Evolutionary conservation across 2,888 invertebrate species (phyloP), one percentile per base, ranked within the genome.

Genomic region (Aphrophora alni): DNA sequence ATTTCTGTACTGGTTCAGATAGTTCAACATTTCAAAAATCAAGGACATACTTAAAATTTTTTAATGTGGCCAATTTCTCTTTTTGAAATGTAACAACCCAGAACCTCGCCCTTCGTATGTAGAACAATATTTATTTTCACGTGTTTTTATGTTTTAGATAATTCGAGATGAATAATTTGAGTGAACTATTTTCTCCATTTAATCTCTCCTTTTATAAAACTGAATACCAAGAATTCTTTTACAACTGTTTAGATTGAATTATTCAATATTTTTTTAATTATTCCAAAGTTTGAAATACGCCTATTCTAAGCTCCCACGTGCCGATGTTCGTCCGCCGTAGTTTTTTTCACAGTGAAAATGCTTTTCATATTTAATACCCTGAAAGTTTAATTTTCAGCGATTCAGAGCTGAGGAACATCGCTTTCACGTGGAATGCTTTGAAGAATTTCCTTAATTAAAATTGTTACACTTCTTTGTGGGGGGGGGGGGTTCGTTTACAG

Each of bases 401-500:
- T n/a, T n/a, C n/a, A n/a, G n/a, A n/a, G n/a, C n/a, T n/a, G n/a
- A n/a, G n/a, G n/a, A n/a, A 14, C 59, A 21, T 59, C n/a, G 14
- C 21, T 59, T 44, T 21, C 59, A 14, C 59, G 59, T 2, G 59
- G 59, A 59, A 59, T 59, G 59, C 59, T 59, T 59, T 59, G 21
- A 59, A 59, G 59, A 59, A 59, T 59, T 44, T 59, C 59, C 59
- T 59, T 59, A 59, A 59, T 59, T 59, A 59, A 59, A 59, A 59
- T 59, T 59, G 59, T 59, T 59, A 59, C 59, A 59, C 59, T 59
- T 59, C 59, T 59, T n/a, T 59, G 59, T 59, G 59, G 4, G 59
- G 59, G 59, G 21, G 59, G n/a, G 21, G 4, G 59, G 59, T 21
- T 12, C 59, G 59, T 59, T 59, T 59, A 59, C 59, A 17, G 44